phyloP scores from a whole-genome alignment of 2,888 invertebrate genomes.

The Halictus ligatus region DNA sequence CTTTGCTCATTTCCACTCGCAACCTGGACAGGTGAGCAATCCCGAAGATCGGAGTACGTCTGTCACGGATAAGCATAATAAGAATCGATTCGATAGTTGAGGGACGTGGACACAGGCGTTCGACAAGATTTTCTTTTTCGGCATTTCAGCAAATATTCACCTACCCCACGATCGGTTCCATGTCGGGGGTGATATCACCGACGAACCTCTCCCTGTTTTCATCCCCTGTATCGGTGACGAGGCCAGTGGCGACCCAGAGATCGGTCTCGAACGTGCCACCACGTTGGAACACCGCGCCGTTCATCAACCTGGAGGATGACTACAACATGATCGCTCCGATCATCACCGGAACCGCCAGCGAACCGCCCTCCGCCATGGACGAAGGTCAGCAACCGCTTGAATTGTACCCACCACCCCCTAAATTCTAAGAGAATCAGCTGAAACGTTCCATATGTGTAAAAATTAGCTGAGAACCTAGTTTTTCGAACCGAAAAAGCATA shows the following conservation, averaged over 20 bases:
- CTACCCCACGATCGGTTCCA: conserved; percentile 94
- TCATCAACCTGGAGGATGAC: conserved; percentile 96
- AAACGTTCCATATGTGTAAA: too few species aligned
- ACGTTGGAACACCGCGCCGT: conserved; percentile 94
- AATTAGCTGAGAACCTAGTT: too few species aligned
- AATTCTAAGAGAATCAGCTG: too few species aligned
- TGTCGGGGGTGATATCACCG: conserved; percentile 95
- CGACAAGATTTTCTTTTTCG: not conserved
- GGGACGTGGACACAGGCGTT: not conserved
- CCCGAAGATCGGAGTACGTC: not conserved
- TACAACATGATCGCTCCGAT: conserved; percentile 96
- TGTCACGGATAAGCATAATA: too few species aligned
- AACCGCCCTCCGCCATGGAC: conserved; percentile 81
- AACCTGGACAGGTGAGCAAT: conserved; percentile 90
- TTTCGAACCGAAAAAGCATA: too few species aligned
- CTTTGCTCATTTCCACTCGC: conserved; percentile 97
- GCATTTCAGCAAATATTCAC: conserved; percentile 92
- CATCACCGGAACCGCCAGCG: conserved; percentile 85
- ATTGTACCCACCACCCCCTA: not conserved
- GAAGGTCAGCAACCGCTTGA: conserved; percentile 75
- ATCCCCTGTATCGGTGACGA: conserved; percentile 87
- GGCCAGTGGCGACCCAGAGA: conserved; percentile 90
- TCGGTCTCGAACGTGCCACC: conserved; percentile 84
- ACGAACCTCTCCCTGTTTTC: conserved; percentile 94
- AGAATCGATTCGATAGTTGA: too few species aligned